phyloP scores from a whole-genome alignment of 2,888 invertebrate genomes.

The Trissonchulus sp. region DNA sequence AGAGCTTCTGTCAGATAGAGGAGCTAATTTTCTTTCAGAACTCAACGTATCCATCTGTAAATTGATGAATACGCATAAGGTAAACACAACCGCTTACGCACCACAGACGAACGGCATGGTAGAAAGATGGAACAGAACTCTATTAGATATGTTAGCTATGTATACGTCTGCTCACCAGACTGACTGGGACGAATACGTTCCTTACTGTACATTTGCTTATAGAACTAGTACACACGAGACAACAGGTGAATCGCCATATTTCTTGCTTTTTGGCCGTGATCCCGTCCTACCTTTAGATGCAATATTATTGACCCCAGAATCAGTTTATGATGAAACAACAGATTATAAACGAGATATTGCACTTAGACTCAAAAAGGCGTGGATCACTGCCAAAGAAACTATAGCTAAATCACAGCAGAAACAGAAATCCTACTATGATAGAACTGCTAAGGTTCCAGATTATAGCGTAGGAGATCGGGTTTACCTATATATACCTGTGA shows the following conservation, averaged over 20 bases:
- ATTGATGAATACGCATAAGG: neutral
- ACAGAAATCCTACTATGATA: neutral
- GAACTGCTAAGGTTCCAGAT: neutral
- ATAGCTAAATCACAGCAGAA: neutral
- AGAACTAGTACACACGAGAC: neutral
- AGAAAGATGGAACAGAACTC: neutral
- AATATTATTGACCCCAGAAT: too few species aligned
- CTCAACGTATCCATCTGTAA: neutral
- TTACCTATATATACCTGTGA: neutral
- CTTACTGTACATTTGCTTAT: neutral
- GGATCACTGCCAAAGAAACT: neutral
- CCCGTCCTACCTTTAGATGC: neutral
- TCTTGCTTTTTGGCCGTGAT: neutral
- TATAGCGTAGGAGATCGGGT: neutral
- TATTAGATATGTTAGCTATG: neutral
- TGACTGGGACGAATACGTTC: neutral
- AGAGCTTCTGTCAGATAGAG: neutral
- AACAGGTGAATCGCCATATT: conserved; percentile 3
- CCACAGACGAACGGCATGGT: conserved; percentile 4
- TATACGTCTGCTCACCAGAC: neutral
- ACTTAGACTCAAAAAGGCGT: neutral
- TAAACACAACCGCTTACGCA: neutral
- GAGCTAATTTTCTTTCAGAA: neutral
- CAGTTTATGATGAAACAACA: neutral
- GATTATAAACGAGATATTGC: neutral